phyloP scores from a whole-genome alignment of 1,140 invertebrate genomes.

The Xylocopa sonorina region DNA sequence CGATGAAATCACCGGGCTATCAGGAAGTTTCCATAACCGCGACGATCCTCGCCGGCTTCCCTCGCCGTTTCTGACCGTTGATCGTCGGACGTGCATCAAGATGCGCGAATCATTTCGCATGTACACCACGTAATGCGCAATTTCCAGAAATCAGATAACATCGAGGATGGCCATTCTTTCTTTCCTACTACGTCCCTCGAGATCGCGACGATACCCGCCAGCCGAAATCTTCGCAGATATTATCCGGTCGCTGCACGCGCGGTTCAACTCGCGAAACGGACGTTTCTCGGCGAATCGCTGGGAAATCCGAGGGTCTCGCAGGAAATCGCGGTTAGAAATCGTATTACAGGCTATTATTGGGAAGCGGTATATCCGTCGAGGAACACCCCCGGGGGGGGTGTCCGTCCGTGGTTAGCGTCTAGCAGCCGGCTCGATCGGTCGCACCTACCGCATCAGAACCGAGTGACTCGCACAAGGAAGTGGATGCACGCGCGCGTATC shows the following conservation, averaged over 20 bases:
- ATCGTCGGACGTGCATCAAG: conserved; percentile 34
- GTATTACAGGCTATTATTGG: no score
- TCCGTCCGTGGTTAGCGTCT: not conserved
- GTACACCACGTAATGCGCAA: conserved; percentile 42
- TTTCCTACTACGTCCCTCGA: no score
- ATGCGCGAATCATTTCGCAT: conserved; percentile 32
- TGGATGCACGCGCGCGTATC: conserved; percentile 3
- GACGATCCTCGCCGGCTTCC: conserved; percentile 39
- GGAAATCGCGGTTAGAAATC: no score
- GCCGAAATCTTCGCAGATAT: conserved; percentile 27
- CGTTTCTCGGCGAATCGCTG: no score
- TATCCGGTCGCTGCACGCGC: not conserved
- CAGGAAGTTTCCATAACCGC: conserved; percentile 16
- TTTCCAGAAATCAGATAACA: conserved; percentile 47
- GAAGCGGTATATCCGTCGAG: no score
- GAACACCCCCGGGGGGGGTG: no score
- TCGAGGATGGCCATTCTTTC: conserved; percentile 27
- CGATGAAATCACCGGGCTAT: conserved; percentile 61
- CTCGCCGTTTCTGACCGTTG: conserved; percentile 48
- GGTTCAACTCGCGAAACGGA: no score
- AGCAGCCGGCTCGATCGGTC: not conserved
- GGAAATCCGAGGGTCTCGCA: no score
- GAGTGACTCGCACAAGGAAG: conserved; percentile 29
- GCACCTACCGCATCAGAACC: not conserved
- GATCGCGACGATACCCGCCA: conserved; percentile 4